Evolutionary conservation across 2,797 vertebrate genomes (phyloP).

Genomic region (Antennarius maculatus): DNA sequence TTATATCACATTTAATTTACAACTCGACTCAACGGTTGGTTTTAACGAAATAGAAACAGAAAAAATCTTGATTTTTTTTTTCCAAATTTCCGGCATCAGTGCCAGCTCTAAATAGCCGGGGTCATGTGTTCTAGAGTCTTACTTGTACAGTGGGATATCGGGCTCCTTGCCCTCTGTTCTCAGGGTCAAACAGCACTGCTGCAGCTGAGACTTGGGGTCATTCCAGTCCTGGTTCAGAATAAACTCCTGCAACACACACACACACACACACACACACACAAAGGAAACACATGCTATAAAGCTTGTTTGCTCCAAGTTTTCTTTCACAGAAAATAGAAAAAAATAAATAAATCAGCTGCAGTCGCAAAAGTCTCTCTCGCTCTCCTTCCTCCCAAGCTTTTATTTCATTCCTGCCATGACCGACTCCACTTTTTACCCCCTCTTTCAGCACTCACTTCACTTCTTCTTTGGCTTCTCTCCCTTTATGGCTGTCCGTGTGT

Average conservation of each 20-base stretch:
- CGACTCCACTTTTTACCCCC: neutral
- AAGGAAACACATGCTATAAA: constrained; percentile 21
- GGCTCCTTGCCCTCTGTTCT: constrained; percentile 98
- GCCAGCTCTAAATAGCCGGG: neutral
- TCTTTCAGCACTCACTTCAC: constrained; percentile 33
- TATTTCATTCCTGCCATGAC: constrained; percentile 60
- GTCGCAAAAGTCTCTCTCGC: constrained; percentile 9
- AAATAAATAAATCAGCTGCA: neutral
- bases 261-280: neutral
- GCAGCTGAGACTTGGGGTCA: constrained; percentile 98
- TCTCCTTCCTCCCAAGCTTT: constrained; percentile 46
- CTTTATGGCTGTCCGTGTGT: constrained; percentile 58
- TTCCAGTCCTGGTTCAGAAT: constrained; percentile 99
- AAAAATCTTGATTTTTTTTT: too few species aligned
- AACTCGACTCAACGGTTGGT: neutral
- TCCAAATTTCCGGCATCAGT: too few species aligned
- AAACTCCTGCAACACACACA: constrained; percentile 88
- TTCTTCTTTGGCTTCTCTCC: constrained; percentile 48
- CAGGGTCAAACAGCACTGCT: constrained; percentile 96
- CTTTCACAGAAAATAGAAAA: constrained; percentile 17
- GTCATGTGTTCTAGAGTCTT: constrained; percentile 57
- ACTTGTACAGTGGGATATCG: constrained; percentile 99
- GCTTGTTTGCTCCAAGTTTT: constrained; percentile 7
- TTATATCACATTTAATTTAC: neutral
- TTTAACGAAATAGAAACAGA: neutral